phyloP scores from a whole-genome alignment of 2,113 vertebrate genomes.

The Ariopsis seemanni region DNA sequence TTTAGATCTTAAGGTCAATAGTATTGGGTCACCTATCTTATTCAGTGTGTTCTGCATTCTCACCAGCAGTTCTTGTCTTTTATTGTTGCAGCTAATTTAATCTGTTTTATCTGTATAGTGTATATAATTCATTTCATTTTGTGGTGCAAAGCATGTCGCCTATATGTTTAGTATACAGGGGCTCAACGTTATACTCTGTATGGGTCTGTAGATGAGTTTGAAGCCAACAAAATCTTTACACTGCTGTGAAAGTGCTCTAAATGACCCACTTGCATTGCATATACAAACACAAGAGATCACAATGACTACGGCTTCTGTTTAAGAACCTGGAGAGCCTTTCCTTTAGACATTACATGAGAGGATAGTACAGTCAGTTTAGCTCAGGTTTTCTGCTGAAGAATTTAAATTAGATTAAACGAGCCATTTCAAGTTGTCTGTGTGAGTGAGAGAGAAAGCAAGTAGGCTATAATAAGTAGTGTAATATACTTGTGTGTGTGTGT shows the following conservation, averaged over 20 bases:
- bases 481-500: not conserved
- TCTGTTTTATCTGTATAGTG: not conserved
- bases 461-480: not conserved
- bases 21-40: not conserved
- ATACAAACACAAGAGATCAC: conserved; percentile 35
- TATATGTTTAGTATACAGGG: not conserved
- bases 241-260: conserved; percentile 9
- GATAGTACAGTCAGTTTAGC: not conserved
- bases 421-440: not conserved
- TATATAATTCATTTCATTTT: not conserved
- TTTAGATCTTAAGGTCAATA: not conserved
- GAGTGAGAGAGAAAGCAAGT: too few species aligned
- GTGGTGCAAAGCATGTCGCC: not conserved
- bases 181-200: not conserved
- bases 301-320: conserved; percentile 25
- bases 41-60: not conserved
- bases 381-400: not conserved
- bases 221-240: not conserved
- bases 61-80: not conserved
- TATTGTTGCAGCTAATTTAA: not conserved
- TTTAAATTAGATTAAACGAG: not conserved
- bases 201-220: not conserved
- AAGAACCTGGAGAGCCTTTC: not conserved
- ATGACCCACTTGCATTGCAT: conserved; percentile 35
- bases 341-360: too few species aligned